phyloP scores from a whole-genome alignment of 2,113 vertebrate species.

The Helogale parvula region DNA sequence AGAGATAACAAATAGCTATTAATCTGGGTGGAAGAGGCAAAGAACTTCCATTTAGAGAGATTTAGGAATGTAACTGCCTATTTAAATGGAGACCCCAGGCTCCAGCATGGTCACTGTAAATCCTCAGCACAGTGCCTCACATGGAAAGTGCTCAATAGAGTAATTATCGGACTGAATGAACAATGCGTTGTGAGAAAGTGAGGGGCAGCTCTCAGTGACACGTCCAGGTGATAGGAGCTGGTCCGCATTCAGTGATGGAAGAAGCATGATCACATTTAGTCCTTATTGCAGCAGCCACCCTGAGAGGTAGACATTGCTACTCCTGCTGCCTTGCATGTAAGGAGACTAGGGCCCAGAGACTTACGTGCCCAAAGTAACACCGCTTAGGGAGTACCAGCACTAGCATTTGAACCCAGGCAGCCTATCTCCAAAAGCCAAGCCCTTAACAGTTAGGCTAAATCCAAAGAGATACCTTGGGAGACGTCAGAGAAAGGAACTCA shows the following conservation, averaged over 20 bases:
- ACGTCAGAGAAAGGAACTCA: neutral
- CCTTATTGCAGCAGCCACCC: neutral
- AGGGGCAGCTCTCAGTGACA: neutral
- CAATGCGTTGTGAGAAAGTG: neutral
- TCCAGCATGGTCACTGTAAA: neutral
- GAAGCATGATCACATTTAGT: neutral
- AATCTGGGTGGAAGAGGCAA: constrained; percentile 41
- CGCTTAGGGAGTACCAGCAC: neutral
- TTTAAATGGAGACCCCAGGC: neutral
- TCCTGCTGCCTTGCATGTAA: neutral
- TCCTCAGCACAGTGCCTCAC: neutral
- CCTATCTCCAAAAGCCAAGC: neutral
- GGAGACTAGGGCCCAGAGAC: neutral
- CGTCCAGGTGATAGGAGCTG: rapidly evolving
- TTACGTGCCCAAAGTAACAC: neutral
- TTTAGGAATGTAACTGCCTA: neutral
- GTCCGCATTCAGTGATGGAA: neutral
- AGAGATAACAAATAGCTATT: constrained; percentile 42
- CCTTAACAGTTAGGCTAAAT: neutral
- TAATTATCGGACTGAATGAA: neutral
- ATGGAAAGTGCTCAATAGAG: neutral
- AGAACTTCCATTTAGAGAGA: neutral
- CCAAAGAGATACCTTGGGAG: neutral
- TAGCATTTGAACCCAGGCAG: neutral
- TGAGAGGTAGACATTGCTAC: neutral